These are phyloP conservation scores for Proterorhinus semilunaris DNA, from an alignment of 2,113 vertebrate genomes.

Conservation along the genomic window DNA sequence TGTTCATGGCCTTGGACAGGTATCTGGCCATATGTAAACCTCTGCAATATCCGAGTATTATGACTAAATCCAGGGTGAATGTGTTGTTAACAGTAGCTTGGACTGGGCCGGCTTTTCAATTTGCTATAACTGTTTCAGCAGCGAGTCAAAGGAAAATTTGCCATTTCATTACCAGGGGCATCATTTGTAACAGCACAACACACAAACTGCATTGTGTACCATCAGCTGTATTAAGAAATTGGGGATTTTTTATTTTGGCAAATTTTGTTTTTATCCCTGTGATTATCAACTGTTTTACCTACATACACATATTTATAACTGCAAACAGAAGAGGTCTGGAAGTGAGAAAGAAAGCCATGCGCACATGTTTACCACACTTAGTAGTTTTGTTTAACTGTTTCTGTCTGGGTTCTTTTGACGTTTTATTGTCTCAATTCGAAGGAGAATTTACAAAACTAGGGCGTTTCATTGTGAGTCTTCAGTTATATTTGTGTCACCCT, in stretches of 20 bases:
- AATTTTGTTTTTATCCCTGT: not conserved
- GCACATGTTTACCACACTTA: constrained; percentile 46
- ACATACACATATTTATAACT: constrained; percentile 28
- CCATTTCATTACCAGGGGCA: not conserved
- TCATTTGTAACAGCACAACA: constrained; percentile 30
- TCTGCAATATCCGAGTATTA: constrained; percentile 17
- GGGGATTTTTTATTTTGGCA: not conserved
- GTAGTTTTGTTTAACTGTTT: not conserved
- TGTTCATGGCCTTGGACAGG: constrained; percentile 37
- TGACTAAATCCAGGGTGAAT: constrained; percentile 11
- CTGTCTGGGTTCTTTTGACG: not conserved
- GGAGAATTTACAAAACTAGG: not conserved
- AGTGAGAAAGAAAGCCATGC: constrained; percentile 32
- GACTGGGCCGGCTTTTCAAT: constrained; percentile 1
- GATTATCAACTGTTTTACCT: constrained; percentile 38
- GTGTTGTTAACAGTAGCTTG: constrained; percentile 15
- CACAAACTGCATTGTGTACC: constrained; percentile 20
- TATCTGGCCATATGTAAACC: constrained; percentile 45
- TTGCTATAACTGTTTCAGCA: not conserved
- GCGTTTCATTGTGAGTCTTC: not conserved
- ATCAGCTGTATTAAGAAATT: not conserved
- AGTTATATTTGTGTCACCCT: not conserved
- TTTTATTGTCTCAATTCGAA: not conserved
- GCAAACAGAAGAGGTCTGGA: not conserved
- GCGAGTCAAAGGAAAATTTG: constrained; percentile 7